phyloP scores from a whole-genome alignment of 2,888 invertebrate species.

The Elysia crispata region DNA sequence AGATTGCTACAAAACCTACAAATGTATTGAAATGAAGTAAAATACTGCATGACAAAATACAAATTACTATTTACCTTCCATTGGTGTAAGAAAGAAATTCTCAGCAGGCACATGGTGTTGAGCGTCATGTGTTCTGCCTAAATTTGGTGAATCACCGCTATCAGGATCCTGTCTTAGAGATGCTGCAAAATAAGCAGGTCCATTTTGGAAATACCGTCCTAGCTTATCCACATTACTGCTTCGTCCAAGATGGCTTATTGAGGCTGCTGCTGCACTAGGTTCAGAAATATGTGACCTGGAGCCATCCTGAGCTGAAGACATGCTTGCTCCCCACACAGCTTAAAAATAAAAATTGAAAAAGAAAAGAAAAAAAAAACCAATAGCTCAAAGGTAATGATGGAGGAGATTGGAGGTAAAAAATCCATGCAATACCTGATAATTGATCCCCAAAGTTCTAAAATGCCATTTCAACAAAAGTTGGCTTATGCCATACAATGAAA shows the following conservation, averaged over 20 bases:
- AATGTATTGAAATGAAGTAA: too few relatives aligned
- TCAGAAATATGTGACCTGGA: slow-evolving; percentile 42
- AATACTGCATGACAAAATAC: too few relatives aligned
- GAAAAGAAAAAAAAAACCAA: slow-evolving; percentile 21
- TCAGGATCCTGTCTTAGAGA: not conserved
- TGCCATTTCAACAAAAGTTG: too few relatives aligned
- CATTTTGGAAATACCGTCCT: slow-evolving; percentile 26
- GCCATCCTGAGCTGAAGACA: slow-evolving; percentile 44
- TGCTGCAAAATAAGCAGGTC: slow-evolving; percentile 34
- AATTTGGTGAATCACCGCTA: not conserved
- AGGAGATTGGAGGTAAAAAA: too few relatives aligned
- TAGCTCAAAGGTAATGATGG: not conserved
- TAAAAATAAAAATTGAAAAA: not conserved
- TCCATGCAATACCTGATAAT: too few relatives aligned
- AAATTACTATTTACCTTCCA: too few relatives aligned
- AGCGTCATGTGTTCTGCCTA: too few relatives aligned
- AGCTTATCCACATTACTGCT: slow-evolving; percentile 45
- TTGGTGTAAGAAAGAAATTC: too few relatives aligned
- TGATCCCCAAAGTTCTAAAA: too few relatives aligned
- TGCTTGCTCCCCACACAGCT: slow-evolving; percentile 48
- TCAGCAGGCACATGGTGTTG: too few relatives aligned
- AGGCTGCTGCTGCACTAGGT: not conserved
- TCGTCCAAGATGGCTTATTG: slow-evolving; percentile 9
- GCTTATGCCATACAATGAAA: too few relatives aligned
- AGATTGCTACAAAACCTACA: too few relatives aligned